Evolutionary conservation across 2,888 invertebrate genomes (phyloP).

Genomic region (Frankliniella fusca): DNA sequence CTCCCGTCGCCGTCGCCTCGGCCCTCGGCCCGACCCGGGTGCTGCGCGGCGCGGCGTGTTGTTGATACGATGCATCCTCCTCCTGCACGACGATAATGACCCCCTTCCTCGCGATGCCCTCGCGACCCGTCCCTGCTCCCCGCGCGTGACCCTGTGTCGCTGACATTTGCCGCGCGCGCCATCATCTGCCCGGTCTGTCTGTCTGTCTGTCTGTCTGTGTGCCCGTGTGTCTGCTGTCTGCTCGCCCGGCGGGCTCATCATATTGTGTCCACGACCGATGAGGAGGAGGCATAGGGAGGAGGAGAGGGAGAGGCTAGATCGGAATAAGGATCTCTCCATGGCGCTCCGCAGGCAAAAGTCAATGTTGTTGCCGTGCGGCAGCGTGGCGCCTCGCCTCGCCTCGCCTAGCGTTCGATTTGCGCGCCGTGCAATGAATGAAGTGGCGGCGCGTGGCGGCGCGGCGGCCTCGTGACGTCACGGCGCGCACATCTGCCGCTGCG

Average conservation of each 20-base stretch:
- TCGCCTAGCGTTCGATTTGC: too few relatives aligned
- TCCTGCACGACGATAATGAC: neutral
- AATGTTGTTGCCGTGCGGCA: too few relatives aligned
- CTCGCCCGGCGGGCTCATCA: neutral
- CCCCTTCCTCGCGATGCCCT: slow-evolving; percentile 19
- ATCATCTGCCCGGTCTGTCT: neutral
- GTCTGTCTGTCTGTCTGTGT: neutral
- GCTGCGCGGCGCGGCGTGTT: neutral
- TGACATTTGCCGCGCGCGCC: slow-evolving; percentile 2
- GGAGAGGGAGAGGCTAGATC: neutral
- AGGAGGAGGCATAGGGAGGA: neutral
- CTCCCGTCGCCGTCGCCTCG: too few relatives aligned
- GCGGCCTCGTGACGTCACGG: neutral
- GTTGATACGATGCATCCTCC: neutral
- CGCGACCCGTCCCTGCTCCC: neutral
- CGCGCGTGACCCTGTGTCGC: slow-evolving; percentile 16
- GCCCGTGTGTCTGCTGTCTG: neutral
- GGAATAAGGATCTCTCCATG: too few relatives aligned
- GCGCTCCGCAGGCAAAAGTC: too few relatives aligned
- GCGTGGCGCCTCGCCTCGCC: too few relatives aligned
- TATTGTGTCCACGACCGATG: neutral
- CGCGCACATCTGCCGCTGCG: neutral
- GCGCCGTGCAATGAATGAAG: too few relatives aligned
- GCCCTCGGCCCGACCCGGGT: too few relatives aligned
- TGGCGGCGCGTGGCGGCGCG: too few relatives aligned